These are phyloP conservation scores for Gastrophryne carolinensis DNA, from an alignment of 2,797 vertebrate species.

Conservation along the genomic window DNA sequence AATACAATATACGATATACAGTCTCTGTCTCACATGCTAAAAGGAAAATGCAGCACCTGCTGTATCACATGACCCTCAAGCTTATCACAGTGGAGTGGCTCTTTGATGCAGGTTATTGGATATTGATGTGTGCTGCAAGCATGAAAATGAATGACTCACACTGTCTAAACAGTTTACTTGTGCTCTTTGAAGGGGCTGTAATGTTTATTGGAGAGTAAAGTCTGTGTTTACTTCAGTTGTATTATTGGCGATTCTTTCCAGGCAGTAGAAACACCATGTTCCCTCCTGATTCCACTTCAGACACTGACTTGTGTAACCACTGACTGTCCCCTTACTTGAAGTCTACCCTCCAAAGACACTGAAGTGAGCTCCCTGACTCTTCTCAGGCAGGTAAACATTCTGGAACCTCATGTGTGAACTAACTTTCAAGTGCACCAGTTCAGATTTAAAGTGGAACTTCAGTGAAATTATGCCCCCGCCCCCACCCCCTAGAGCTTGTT, in stretches of 20 bases:
- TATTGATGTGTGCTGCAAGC: background rate
- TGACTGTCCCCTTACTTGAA: background rate
- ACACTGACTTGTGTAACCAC: conserved; percentile 19
- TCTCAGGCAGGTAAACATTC: background rate
- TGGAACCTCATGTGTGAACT: no score
- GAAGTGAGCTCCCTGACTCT: background rate
- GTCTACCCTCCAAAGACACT: background rate
- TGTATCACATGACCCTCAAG: no score
- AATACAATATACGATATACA: no score
- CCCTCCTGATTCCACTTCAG: background rate
- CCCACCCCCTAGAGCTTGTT: no score
- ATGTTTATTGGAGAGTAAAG: background rate
- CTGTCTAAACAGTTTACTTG: conserved; percentile 21
- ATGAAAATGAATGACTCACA: conserved; percentile 14
- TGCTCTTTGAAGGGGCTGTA: conserved; percentile 11
- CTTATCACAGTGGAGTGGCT: no score
- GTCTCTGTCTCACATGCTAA: no score
- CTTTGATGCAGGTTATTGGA: no score
- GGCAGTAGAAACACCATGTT: conserved; percentile 16
- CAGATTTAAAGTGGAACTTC: no score
- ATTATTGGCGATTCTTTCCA: conserved; percentile 27
- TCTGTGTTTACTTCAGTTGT: conserved; percentile 1
- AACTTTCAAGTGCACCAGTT: no score
- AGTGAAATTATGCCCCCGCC: no score
- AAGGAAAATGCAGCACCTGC: no score